Percentiles rank a stretch among this genome's conserved stretches.
These are phyloP conservation scores for Parus major DNA, from an alignment of 2,113 vertebrate genomes.

Conservation along the genomic window DNA sequence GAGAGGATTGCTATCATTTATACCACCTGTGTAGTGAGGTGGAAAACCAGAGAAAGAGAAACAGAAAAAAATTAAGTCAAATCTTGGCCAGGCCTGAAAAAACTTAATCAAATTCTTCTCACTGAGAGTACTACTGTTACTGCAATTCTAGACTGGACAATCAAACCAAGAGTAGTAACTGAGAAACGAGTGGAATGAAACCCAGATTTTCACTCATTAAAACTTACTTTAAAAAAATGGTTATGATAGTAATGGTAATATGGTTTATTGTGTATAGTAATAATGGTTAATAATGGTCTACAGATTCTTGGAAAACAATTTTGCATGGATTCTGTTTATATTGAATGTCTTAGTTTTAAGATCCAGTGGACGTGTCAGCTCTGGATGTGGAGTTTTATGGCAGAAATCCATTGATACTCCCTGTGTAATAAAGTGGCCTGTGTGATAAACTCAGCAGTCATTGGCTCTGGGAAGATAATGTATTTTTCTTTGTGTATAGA, in stretches of 20 bases:
- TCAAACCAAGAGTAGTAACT: background rate
- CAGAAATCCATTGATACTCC: background rate
- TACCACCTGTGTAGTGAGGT: background rate
- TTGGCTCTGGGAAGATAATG: background rate
- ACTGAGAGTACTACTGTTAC: background rate
- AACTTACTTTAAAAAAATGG: background rate
- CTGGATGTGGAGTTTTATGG: background rate
- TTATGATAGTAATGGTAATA: background rate
- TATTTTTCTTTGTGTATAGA: background rate
- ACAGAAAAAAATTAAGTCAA: background rate
- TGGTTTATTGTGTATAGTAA: too few relatives aligned
- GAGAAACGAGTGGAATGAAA: background rate
- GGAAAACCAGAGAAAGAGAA: background rate
- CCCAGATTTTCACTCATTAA: background rate
- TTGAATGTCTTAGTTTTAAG: background rate
- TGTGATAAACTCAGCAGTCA: background rate
- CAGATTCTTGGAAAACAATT: background rate
- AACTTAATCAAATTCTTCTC: background rate
- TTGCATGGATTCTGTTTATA: background rate
- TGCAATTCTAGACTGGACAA: background rate
- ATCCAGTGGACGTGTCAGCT: background rate
- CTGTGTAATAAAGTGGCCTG: too few relatives aligned
- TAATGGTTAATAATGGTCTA: background rate
- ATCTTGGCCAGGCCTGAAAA: background rate
- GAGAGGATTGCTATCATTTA: background rate